Base-by-base conservation (phyloP, 2,888 invertebrate genomes). In the Drosophila kambysellisi region DNA sequence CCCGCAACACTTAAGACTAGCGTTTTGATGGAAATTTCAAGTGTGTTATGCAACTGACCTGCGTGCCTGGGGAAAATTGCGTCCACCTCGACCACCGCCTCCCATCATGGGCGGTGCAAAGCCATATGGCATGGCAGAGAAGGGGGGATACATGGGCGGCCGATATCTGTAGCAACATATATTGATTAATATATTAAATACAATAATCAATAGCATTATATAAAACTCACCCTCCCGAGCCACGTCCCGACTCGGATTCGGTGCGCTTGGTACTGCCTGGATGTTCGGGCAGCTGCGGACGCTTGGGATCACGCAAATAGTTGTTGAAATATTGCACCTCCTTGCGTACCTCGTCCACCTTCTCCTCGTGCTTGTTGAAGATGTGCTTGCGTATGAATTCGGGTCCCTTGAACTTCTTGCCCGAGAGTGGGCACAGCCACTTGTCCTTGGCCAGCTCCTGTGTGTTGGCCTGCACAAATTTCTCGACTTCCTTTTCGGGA, bases 361-460 rank as follows among this genome's bases (percentile, higher is more conserved):
- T 99, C 91, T 99, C 99, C 0, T 94, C 96, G 91, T 99, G 99
- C 92, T 99, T 99, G 93, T 99, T 99, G 92, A 98, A 97, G 79
- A 99, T 98, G 92, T 99, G 99, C 92, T 99, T 99, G 72, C 98
- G 96, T 37, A 99, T 99, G 93, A 99, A 99, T 92, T 99, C 99
- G 0, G 99, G 99, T 0, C 99, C 97, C 93, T 99, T 99, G 94
- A 99, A 99, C 93, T 99, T 99, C 93, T 99, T 99, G 1, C 99
- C 99, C 64, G 99, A 99, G 11, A 99, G 94, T 0, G 99, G 99
- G 93, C 99, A 99, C 80, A 99, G 93, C 99, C 99, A 99, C 90
- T 99, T 99, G 92, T 99, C 99, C 92, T 99, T 99, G 0, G 98
- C 97, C 79, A 99, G 92, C 93, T 99, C 99, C 91, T 99, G 98